A percentile compares a stretch with the other conserved stretches of the same genome.
Conservation (phyloP, 1,140 invertebrate species). For the Teleopsis dalmanni region DNA sequence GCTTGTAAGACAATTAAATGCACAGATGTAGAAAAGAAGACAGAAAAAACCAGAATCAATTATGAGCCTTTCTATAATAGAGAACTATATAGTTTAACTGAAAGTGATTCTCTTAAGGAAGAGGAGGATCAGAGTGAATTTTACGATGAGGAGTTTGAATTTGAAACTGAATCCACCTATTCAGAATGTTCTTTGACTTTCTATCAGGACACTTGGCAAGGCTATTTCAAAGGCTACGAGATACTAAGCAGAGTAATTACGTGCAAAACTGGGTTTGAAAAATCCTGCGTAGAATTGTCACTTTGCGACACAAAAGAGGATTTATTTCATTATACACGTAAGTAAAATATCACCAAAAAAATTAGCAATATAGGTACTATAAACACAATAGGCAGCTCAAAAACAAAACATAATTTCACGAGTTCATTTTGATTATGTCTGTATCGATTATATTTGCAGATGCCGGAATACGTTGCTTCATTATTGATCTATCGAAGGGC, state of each 20-base stretch:
- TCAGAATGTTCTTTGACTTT: neutral
- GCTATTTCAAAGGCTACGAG: conserved; percentile 25
- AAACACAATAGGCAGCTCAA: neutral
- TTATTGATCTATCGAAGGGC: conserved; percentile 26
- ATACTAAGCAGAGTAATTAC: conserved; percentile 17
- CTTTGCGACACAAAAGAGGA: conserved; percentile 2
- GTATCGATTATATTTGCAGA: conserved; percentile 11
- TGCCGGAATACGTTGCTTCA: conserved; percentile 26
- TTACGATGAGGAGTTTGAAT: neutral
- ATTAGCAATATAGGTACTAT: neutral
- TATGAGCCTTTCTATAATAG: too few species aligned
- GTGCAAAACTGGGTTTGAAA: conserved; percentile 17
- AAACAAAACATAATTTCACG: neutral
- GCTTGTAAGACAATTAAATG: too few species aligned
- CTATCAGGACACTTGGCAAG: conserved; percentile 20
- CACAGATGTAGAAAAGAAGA: too few species aligned
- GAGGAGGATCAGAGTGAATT: too few species aligned
- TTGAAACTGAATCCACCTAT: neutral
- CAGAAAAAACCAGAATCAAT: too few species aligned
- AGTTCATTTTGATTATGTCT: neutral
- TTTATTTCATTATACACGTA: conserved; percentile 20
- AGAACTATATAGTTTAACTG: too few species aligned
- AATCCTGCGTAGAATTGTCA: conserved; percentile 25
- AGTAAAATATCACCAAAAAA: conserved; percentile 9
- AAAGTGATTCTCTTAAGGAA: too few species aligned